Percentiles rank a stretch among this genome's conserved stretches.
Evolutionary conservation across 2,797 vertebrate species (phyloP).

Genomic region (Florisuga fusca): DNA sequence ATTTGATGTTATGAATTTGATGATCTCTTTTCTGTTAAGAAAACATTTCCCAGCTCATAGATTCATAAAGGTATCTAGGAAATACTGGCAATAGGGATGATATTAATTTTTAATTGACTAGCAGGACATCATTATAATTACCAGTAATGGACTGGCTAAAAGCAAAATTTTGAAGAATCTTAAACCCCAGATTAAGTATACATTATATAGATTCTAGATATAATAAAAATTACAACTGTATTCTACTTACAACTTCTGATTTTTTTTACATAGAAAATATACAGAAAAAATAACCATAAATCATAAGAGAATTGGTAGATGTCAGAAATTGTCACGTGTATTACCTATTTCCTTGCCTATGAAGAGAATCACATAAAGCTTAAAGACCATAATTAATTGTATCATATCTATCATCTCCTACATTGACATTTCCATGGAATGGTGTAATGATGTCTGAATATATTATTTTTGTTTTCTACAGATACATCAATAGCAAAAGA

Average conservation of each 20-base stretch:
- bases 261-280: neutral
- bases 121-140: neutral
- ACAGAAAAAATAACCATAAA: neutral
- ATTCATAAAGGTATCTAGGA: neutral
- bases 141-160: neutral
- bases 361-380: neutral
- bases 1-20: slow-evolving; percentile 25
- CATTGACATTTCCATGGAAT: neutral
- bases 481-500: too few relatives aligned
- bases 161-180: neutral
- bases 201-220: neutral
- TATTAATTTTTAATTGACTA: neutral
- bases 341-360: neutral
- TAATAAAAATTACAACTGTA: neutral
- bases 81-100: neutral
- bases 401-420: neutral
- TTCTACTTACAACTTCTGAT: neutral
- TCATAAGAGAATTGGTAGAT: neutral
- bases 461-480: neutral
- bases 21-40: slow-evolving; percentile 30
- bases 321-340: neutral
- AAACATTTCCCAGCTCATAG: neutral
- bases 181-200: neutral
- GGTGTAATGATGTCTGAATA: neutral
- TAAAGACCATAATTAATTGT: neutral